Evolutionary conservation across 2,888 invertebrate species (phyloP), one percentile per base, ranked within the genome.

Genomic region (Protodeltote pygarga): DNA sequence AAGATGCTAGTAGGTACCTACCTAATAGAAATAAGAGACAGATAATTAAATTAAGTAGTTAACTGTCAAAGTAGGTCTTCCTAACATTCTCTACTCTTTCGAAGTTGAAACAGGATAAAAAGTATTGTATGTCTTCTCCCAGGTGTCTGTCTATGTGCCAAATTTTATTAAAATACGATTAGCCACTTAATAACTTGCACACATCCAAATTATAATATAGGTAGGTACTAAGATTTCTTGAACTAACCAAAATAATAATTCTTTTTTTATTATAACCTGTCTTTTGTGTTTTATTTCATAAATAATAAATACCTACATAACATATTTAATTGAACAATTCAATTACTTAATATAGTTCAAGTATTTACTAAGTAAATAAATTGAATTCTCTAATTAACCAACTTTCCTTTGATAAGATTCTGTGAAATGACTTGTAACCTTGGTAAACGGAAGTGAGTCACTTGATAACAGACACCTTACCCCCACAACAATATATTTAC

Each of bases 381-480:
- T 35, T 10, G 6, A 11, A 15, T 17, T 9, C 16, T 23, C 2
- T 8, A 62, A 57, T 24, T 24, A 38, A 25, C 14, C 5, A 24
- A 47, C 55, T 65, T 49, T 61, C 42, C 34, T 27, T 19, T 49
- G 64, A 66, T 63, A 66, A 48, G 42, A 25, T 6, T 10, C 3
- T 6, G 32, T 40, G 11, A 38, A 50, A 51, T 53, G 15, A 32
- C 25, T 39, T 40, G n/a, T 53, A 51, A 51, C 67, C 60, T 70
- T 67, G 60, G 13, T 20, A n/a, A 38, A 9, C 20, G 49, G 60
- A 70, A 53, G 23, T 67, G 50, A 67, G 28, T 70, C 55, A 55
- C 3, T 15, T 60, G 71, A 67, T 67, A 67, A 63, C 14, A 9
- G n/a, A 25, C 27, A 49, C 58, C 48, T 44, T 48, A 45, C 27